phyloP scores from a whole-genome alignment of 2,113 vertebrate genomes.

The Aldabrachelys gigantea region DNA sequence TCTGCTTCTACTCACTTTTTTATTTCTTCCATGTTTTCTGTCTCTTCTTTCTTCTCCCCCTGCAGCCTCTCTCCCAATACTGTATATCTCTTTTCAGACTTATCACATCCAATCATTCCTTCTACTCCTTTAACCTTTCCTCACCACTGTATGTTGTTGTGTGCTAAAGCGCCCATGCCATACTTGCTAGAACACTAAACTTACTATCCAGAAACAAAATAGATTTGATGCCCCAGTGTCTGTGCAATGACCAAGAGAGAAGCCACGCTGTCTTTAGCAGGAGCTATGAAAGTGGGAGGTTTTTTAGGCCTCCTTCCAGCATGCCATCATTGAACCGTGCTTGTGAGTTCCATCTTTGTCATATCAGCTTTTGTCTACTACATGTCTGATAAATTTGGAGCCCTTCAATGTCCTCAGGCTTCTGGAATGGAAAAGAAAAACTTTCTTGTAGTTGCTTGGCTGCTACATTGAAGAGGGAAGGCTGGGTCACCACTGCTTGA shows the following conservation, averaged over 20 bases:
- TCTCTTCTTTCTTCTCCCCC: not conserved
- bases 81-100: not conserved
- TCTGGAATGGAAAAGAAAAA: rapidly evolving
- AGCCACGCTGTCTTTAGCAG: not conserved
- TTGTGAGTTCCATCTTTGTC: not conserved
- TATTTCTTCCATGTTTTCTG: not conserved
- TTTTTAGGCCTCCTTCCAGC: not conserved
- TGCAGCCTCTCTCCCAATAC: not conserved
- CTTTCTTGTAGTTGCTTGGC: not conserved
- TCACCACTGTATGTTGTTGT: not conserved
- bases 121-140: not conserved
- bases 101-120: not conserved
- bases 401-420: rapidly evolving
- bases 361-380: not conserved
- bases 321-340: not conserved
- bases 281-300: not conserved
- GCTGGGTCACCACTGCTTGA: not conserved
- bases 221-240: not conserved
- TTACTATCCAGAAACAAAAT: not conserved
- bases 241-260: not conserved
- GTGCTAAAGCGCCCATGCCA: rapidly evolving
- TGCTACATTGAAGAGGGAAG: not conserved
- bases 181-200: not conserved
- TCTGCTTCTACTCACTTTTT: not conserved
- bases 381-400: not conserved